Conservation (phyloP, 2,113 vertebrate species). For the Lophotis ruficrista region DNA sequence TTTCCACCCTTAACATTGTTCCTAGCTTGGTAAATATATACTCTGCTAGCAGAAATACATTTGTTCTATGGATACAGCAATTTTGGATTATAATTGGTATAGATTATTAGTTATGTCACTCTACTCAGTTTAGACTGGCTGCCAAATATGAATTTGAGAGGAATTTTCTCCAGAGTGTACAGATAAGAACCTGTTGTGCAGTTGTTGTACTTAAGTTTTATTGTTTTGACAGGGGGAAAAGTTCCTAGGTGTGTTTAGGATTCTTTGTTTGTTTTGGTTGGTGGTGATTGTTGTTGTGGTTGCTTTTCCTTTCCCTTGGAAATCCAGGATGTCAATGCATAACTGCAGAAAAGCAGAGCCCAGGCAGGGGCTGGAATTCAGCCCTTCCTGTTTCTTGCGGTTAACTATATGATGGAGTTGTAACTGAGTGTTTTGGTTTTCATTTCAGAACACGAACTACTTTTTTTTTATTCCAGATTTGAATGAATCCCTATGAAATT, state of each 20-base stretch:
- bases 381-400: not conserved
- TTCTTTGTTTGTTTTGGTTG: not conserved
- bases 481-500: not conserved
- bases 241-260: not conserved
- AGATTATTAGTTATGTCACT: not conserved
- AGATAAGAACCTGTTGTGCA: not conserved
- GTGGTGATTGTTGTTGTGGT: not conserved
- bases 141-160: not conserved
- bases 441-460: not conserved
- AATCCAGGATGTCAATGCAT: not conserved
- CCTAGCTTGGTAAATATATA: not conserved
- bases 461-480: not conserved
- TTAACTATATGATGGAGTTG: not conserved
- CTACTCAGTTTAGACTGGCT: not conserved
- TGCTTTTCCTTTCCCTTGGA: not conserved
- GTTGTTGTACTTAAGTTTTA: not conserved
- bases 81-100: not conserved
- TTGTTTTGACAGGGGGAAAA: not conserved
- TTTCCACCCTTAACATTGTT: not conserved
- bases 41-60: not conserved
- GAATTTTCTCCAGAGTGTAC: not conserved
- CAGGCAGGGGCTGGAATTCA: not conserved
- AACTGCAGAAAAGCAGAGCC: not conserved
- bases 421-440: not conserved
- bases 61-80: not conserved